Evolutionary conservation across 2,888 invertebrate species (phyloP), one percentile per base, ranked within the genome.

Genomic region (Deilephila porcellus): DNA sequence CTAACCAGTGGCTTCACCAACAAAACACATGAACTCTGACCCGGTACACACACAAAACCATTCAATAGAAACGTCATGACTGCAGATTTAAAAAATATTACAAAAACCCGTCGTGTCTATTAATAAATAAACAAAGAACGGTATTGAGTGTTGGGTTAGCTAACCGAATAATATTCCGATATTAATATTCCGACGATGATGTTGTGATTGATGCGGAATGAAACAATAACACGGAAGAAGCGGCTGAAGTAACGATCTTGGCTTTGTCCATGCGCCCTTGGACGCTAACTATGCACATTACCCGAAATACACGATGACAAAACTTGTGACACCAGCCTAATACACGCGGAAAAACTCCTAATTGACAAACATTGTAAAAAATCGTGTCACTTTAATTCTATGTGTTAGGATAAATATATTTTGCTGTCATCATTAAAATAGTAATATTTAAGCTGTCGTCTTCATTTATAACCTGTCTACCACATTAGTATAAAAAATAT

Each of bases 161-260:
- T 85, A 86, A 84, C 25, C 82, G 80, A 85, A 86, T 88, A 45
- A 45, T 45, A 45, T 45, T 45, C 45, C 4, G 45, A 45, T 45
- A 93, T 93, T 93, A 92, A 91, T 92, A 93, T 94, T 93, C 93
- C 85, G 88, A 85, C 83, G 85, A 86, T 86, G 92, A 85, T 85
- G 83, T 81, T 81, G 80, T 85, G 86, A 85, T 88, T 87, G 85
- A 90, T 86, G 86, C 88, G 90, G 91, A 90, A 91, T 86, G 84
- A 85, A 86, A 91, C 90, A 90, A 90, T 90, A 89, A 92, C 91
- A 88, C 90, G 94, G 94, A 94, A 94, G 92, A 87, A 79, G 81
- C 79, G 84, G 84, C 80, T 52, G 92, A 87, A 79, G 81, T 81
- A 83, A 86, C 83, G 83, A 76, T 84, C 80, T 82, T 79, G 82